A percentile compares a stretch with the other conserved stretches of the same genome.
Conservation (phyloP, 2,797 vertebrate species). For the Yasuhikotakia modesta region DNA sequence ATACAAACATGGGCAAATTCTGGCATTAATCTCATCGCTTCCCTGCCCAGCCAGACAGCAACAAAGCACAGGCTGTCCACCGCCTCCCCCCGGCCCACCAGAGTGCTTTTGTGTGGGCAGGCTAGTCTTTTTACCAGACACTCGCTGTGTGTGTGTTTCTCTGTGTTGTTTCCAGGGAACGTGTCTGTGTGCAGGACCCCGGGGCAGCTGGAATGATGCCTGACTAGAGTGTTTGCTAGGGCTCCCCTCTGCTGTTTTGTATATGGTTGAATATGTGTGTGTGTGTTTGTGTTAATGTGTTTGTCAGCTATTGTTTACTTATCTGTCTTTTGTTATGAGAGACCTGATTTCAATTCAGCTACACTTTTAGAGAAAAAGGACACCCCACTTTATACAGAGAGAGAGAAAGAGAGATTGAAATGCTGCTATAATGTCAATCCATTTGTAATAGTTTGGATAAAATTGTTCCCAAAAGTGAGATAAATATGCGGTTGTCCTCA, state of each 20-base stretch:
- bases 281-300: slow-evolving; percentile 13
- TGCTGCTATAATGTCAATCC: neutral
- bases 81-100: slow-evolving; percentile 23
- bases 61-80: slow-evolving; percentile 36
- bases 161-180: slow-evolving; percentile 50
- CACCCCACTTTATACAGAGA: neutral
- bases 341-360: slow-evolving; percentile 3
- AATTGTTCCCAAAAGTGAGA: neutral
- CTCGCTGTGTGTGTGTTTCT: slow-evolving; percentile 38
- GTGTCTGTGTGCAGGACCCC: slow-evolving; percentile 48
- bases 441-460: neutral
- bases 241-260: slow-evolving; percentile 31
- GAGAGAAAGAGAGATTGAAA: neutral
- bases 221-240: slow-evolving; percentile 24
- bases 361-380: slow-evolving; percentile 7
- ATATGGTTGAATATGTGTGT: slow-evolving; percentile 16
- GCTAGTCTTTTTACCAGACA: slow-evolving; percentile 39
- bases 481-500: neutral
- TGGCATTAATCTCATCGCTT: slow-evolving; percentile 35
- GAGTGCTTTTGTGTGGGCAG: slow-evolving; percentile 40
- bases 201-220: slow-evolving; percentile 48
- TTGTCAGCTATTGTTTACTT: slow-evolving; percentile 25
- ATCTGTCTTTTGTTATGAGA: slow-evolving; percentile 1
- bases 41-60: slow-evolving; percentile 31
- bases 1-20: slow-evolving; percentile 42